Evolutionary conservation across 2,888 invertebrate species (phyloP), one percentile per base, ranked within the genome.

Genomic region (Drosophila planitibia): DNA sequence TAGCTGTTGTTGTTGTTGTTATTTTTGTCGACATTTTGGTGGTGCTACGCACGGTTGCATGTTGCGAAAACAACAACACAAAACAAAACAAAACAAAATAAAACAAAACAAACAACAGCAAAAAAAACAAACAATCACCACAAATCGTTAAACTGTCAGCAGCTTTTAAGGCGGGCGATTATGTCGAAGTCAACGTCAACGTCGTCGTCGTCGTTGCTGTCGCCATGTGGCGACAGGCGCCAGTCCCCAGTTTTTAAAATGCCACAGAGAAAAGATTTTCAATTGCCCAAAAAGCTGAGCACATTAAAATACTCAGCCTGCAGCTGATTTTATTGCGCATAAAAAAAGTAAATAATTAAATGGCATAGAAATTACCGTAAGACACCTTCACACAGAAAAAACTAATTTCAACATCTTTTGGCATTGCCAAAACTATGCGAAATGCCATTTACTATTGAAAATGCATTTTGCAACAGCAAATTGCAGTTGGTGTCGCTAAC

Each of bases 101-200:
- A 57, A 74, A 55, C 57, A 74, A 85, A 47, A 57, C 58, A 70
- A 70, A 54, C 57, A 55, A 61, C 57, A 74, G 33, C 66, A 75
- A 49, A 75, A 49, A 78, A 84, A 83, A 83, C 87, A 89, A 90
- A 88, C 90, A 85, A 91, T 89, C 83, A 88, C 84, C 86, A 91
- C 92, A 91, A 91, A 91, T 92, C 91, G 91, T 91, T 91, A 87
- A 92, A 89, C 89, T 91, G 91, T 91, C 91, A 92, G 82, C 88
- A 83, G 84, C 89, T 85, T 82, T 92, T 90, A 91, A 88, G 90
- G 87, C 87, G 91, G 87, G 89, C 86, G 85, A 86, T 86, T 86
- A 86, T 86, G 85, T 86, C 85, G 84, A 69, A 83, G 83, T 81
- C 78, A 65, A 69, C 74, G 75, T 69, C 74, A 37, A 16, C 61